Percentiles rank a stretch among this genome's conserved stretches.
Evolutionary conservation across 2,797 vertebrate genomes (phyloP).

Genomic region (Pogonophryne albipinna): DNA sequence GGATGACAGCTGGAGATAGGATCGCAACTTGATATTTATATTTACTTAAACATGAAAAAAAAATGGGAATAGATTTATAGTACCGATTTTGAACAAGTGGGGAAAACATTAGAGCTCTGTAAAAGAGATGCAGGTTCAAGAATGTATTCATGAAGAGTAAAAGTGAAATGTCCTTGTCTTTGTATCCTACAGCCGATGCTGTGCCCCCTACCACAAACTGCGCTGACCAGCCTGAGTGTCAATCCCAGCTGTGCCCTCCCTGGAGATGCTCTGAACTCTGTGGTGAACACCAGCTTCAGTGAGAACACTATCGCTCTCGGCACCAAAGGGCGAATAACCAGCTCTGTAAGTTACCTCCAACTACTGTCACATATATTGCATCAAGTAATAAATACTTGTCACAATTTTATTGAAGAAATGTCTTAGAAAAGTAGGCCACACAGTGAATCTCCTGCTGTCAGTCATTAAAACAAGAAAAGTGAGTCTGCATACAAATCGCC

Average conservation of each 20-base stretch:
- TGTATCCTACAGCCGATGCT: conserved; percentile 79
- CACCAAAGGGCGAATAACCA: conserved; percentile 80
- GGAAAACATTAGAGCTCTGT: background rate
- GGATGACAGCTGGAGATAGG: conserved; percentile 1
- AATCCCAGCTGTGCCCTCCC: conserved; percentile 93
- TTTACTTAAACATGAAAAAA: conserved; percentile 8
- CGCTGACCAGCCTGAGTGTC: conserved; percentile 87
- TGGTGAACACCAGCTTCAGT: conserved; percentile 87
- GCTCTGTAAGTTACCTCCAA: conserved; percentile 83
- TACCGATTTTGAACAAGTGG: background rate
- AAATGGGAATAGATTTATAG: background rate
- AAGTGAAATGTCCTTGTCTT: background rate
- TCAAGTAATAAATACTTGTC: background rate
- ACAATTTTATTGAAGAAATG: background rate
- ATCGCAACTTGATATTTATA: conserved; percentile 8
- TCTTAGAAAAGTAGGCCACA: background rate
- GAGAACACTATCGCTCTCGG: conserved; percentile 74
- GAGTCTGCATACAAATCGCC: conserved; percentile 24
- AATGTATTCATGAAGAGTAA: background rate
- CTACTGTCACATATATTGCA: background rate
- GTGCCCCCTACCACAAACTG: conserved; percentile 88
- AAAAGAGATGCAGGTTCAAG: background rate
- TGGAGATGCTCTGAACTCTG: conserved; percentile 92
- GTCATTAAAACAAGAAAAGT: background rate
- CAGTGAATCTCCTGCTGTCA: background rate